Base-by-base conservation (phyloP, 1,140 invertebrate species). In the Holcopasites calliopsidis region DNA sequence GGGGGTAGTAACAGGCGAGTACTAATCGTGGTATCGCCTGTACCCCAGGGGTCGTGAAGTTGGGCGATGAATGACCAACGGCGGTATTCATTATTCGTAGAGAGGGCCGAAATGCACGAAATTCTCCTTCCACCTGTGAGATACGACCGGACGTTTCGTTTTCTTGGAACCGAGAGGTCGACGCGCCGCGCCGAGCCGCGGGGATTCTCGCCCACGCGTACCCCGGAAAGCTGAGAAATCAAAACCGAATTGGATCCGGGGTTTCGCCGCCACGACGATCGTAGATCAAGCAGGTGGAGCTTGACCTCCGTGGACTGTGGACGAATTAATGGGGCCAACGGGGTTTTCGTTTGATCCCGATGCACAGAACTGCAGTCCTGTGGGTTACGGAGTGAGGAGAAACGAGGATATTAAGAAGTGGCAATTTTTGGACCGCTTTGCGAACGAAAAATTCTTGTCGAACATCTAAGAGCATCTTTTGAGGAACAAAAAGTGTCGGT, bases 11-110 rank as follows among this genome's bases (percentile, higher is more conserved):
- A 84, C 81, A 80, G 77, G 81, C 77, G 82, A 84, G 83, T 84
- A 84, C 82, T 84, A 84, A 84, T 84, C 82, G 81, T 68, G 72
- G 80, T 83, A 83, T 83, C 82, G 77, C 81, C 81, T 83, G 62
- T 83, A 83, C 81, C 81, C 77, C 81, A 80, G 81, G 82, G 82
- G 82, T 84, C 81, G 68, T 54, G 69, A 62, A 61, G 61, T 65
- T 69, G 76, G 82, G 38, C 82, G 73, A 84, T 84, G 82, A 47
- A n/a, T n/a, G n/a, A 83, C 72, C 82, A 83, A 83, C 82, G 83
- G 76, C 71, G 83, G 44, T 76, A 58, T 82, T 78, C 74, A 75
- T 84, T 78, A 80, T 81, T 84, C 82, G 81, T 84, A 72, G 83
- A 83, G 80, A 76, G 70, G 55, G 35, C 66, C 66, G 66, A 82